A percentile compares a stretch with the other conserved stretches of the same genome.
Conservation (phyloP, 2,797 vertebrate genomes). For the Ctenochaetus hawaiiensis region DNA sequence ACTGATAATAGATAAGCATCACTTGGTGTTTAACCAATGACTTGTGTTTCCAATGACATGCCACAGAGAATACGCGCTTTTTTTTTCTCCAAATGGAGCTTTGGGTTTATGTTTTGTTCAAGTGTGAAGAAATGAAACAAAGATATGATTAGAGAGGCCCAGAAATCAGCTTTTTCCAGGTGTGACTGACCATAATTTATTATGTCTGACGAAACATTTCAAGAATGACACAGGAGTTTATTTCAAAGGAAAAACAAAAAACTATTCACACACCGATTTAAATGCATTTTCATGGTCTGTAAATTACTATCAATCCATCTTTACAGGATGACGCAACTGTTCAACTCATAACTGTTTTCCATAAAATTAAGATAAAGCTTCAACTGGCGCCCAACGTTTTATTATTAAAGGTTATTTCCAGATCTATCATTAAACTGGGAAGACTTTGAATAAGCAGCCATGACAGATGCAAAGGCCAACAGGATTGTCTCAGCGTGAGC, state of each 20-base stretch:
- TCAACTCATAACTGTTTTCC: slow-evolving; percentile 40
- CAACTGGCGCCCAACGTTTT: slow-evolving; percentile 42
- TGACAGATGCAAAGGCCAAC: slow-evolving; percentile 18
- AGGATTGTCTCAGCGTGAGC: slow-evolving; percentile 15
- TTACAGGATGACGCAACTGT: slow-evolving; percentile 16
- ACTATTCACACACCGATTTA: too few relatives aligned
- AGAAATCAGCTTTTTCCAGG: neutral
- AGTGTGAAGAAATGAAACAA: slow-evolving; percentile 9
- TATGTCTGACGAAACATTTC: neutral
- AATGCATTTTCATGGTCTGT: slow-evolving; percentile 4
- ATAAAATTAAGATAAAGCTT: slow-evolving; percentile 55
- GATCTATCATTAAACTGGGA: slow-evolving; percentile 24
- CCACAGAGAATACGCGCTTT: neutral
- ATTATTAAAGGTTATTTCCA: slow-evolving; percentile 51
- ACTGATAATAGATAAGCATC: slow-evolving; percentile 32
- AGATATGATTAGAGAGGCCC: slow-evolving; percentile 13
- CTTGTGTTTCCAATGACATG: slow-evolving; percentile 25
- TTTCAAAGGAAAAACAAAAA: too few relatives aligned
- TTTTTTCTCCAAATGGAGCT: slow-evolving; percentile 18
- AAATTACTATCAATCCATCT: slow-evolving; percentile 41
- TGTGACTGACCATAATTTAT: neutral
- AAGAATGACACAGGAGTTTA: neutral
- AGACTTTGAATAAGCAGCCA: slow-evolving; percentile 28
- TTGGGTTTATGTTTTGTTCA: neutral
- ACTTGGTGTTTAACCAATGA: slow-evolving; percentile 30